A percentile compares a stretch with the other conserved stretches of the same genome.
phyloP scores from a whole-genome alignment of 2,797 vertebrate genomes.

The Ammospiza maritima region DNA sequence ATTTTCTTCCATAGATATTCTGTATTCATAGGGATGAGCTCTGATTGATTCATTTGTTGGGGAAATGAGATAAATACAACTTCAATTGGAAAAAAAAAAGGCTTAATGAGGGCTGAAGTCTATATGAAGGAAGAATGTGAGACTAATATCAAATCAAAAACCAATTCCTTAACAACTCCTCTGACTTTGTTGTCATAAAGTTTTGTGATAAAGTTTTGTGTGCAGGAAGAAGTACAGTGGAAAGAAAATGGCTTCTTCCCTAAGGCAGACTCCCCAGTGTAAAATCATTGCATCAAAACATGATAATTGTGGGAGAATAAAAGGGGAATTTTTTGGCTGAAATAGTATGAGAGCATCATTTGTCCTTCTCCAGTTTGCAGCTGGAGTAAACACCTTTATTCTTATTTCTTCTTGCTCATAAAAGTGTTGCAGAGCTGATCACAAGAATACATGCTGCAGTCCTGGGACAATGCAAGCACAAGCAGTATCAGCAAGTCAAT shows the following conservation, averaged over 20 bases:
- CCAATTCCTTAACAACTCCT: not conserved
- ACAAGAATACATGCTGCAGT: not conserved
- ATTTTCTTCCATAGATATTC: not conserved
- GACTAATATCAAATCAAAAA: not conserved
- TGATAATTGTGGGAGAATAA: fast-evolving
- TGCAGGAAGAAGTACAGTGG: not conserved
- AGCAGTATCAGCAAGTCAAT: not conserved
- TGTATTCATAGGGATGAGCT: not conserved
- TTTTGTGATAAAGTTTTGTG: not conserved
- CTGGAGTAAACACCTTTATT: not conserved
- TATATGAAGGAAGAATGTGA: not conserved
- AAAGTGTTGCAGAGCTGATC: not conserved
- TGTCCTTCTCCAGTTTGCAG: not conserved
- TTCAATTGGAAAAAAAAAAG: not conserved
- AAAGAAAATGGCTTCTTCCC: not conserved
- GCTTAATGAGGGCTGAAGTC: not conserved
- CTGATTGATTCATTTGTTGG: not conserved
- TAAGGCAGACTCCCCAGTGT: not conserved
- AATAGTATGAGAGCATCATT: not conserved
- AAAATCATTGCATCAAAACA: not conserved
- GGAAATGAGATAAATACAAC: not conserved
- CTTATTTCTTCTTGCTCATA: not conserved
- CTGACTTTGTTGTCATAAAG: not conserved
- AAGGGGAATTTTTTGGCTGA: not conserved
- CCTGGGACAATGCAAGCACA: not conserved